These are phyloP conservation scores for Rhopalosiphum nymphaeae DNA, from an alignment of 2,888 invertebrate species.

Conservation along the genomic window DNA sequence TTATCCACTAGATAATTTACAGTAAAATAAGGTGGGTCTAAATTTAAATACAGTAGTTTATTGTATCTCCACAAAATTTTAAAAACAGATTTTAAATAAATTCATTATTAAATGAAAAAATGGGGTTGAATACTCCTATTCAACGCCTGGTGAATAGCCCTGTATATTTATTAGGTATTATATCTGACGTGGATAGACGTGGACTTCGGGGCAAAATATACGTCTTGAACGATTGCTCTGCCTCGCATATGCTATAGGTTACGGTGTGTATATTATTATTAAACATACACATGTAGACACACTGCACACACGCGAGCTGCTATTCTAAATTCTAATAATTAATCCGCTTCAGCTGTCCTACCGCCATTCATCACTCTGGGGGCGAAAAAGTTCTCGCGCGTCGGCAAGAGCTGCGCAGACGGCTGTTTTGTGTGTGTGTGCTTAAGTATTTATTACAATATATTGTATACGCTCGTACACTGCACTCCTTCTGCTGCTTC, in stretches of 20 bases:
- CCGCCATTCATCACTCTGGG: slow-evolving; percentile 51
- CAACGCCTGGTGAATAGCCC: too few species aligned
- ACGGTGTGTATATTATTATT: neutral
- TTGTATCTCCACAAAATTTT: too few species aligned
- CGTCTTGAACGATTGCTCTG: slow-evolving; percentile 48
- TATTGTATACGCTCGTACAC: neutral
- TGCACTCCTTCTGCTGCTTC: neutral
- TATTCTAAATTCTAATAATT: slow-evolving; percentile 55
- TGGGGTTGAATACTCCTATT: too few species aligned
- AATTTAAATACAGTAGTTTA: too few species aligned
- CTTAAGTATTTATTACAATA: slow-evolving; percentile 10
- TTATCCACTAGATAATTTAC: too few species aligned
- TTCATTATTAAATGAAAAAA: too few species aligned
- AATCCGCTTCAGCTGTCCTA: slow-evolving; percentile 55
- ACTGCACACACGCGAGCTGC: neutral
- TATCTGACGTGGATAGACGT: neutral
- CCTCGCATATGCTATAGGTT: neutral
- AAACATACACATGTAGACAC: neutral
- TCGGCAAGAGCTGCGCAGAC: neutral
- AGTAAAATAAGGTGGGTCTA: too few species aligned
- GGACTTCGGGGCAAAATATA: neutral
- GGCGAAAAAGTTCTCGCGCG: slow-evolving; percentile 40
- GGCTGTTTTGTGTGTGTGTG: neutral
- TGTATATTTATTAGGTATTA: neutral
- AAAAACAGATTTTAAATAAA: too few species aligned